Conservation (phyloP, 2,888 invertebrate genomes). For the Miltochrista miniata region DNA sequence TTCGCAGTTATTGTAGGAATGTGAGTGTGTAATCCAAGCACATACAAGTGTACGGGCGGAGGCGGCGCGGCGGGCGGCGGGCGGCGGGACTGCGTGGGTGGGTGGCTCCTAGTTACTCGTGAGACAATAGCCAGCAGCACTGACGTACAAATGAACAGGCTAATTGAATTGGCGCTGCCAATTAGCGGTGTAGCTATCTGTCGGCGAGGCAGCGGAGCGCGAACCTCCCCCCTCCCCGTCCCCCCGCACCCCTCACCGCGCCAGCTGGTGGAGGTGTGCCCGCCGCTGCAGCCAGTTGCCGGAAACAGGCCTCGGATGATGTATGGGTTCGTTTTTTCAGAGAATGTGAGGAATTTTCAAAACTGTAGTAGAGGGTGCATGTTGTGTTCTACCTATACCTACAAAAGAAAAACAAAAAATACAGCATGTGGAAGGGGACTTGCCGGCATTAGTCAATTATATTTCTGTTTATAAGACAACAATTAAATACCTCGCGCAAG, state of each 20-base stretch:
- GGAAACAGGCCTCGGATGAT: slow-evolving; percentile 13
- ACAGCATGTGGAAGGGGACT: background rate
- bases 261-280: slow-evolving; percentile 3
- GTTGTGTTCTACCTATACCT: background rate
- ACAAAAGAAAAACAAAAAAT: slow-evolving; percentile 1
- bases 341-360: slow-evolving; percentile 6
- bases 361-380: slow-evolving; percentile 2
- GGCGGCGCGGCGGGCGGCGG: slow-evolving; percentile 5
- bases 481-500: no score
- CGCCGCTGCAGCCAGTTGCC: slow-evolving; percentile 6
- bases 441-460: background rate
- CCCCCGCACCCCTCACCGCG: background rate
- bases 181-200: slow-evolving; percentile 23
- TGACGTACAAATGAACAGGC: slow-evolving; percentile 24
- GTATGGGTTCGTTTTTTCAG: slow-evolving; percentile 9
- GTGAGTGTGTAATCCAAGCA: slow-evolving; percentile 17
- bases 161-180: slow-evolving; percentile 34
- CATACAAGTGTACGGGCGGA: slow-evolving; percentile 2
- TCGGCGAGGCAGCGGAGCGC: slow-evolving; percentile 11
- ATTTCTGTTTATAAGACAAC: background rate
- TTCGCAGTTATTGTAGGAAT: slow-evolving; percentile 27
- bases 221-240: background rate
- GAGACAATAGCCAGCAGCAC: background rate
- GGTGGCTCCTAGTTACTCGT: background rate
- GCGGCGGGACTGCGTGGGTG: background rate